Base-by-base conservation (phyloP, 2,113 vertebrate species). In the Burhinus oedicnemus region DNA sequence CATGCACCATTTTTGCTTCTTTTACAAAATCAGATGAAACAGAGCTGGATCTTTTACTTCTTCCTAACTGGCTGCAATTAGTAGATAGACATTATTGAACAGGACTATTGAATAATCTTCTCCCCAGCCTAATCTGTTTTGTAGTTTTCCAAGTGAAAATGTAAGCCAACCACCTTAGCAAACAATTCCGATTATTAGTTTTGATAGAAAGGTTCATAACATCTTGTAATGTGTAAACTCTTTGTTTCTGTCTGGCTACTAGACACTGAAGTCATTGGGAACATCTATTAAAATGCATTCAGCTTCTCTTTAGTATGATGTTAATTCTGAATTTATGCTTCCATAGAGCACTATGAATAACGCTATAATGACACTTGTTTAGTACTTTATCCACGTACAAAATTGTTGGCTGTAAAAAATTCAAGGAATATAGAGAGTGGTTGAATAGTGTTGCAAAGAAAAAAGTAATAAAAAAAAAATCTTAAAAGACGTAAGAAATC, bases 271-370 rank as follows among this genome's bases (percentile, higher is more conserved):
- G 70, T 90, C 93, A 93, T 64, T 78, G 36, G 96, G 94, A 94
- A 97, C 89, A 57, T 93, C 96, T 92, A 97, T 97, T 97, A 97
- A 98, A 96, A 97, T 86, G 79, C 89, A 77, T 93, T 96, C 97
- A 95, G 92, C 74, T 76, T 40, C 83, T 97, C 95, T 96, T 97
- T 83, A 96, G 82, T 62, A 87, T 74, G 80, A 97, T 86, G 90
- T 77, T 97, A 96, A 97, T 96, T 97, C 69, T 91, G 94, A 93
- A 96, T 98, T 96, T 96, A 96, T 97, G 93, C 84, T 96, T 95
- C 93, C 30, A 20, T 8, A 51, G 68, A 89, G 70, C 42, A 11
- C 51, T 1, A 8, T 8, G 80, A 65, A 30, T 86, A 95, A 92
- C 61, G 20, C 29, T 8, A 71, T 57, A 78, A 90, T 60, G 83